Base-by-base conservation (phyloP, 2,113 vertebrate species). In the Hippocampus comes region DNA sequence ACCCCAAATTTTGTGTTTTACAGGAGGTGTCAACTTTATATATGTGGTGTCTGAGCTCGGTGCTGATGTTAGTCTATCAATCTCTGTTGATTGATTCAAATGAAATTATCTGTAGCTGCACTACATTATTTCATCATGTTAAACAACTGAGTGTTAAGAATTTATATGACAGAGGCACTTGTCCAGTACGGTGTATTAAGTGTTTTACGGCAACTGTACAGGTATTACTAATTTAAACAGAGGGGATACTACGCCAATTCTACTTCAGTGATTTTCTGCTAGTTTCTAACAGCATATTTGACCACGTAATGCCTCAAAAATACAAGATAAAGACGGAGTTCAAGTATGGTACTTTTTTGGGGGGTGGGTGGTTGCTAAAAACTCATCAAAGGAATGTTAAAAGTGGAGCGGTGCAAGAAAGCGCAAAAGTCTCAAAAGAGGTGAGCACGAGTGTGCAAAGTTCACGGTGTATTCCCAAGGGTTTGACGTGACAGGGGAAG, bases 161-260 rank as follows among this genome's bases (percentile, higher is more conserved):
- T 78, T 81, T 79, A 71, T 67, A 74, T 82, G 89, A 88, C 76
- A 76, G 67, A 90, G 90, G 90, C 90, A 91, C 90, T 89, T 91
- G 64, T 89, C 86, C 81, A 77, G 78, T 81, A 68, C 85, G 72
- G 79, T 71, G 69, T 71, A 25, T 60, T 25, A 72, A 69, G 67
- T 69, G 82, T 66, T 76, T 75, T 77, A 82, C 83, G 77, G 73
- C 71, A 77, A 75, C 70, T 57, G 34, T 77, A 73, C 75, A 48
- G 3, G 71, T 60, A 70, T 64, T 78, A 73, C 63, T 76, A 63
- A 68, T 74, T 48, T 78, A 20, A 63, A 74, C n/a, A 23, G 80
- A 87, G 82, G 77, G 1, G 68, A 75, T 17, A 74, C 60, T 55
- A 76, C 73, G 68, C 38, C 25, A 71, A 75, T 87, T 80, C 55